Percentiles rank a stretch among this genome's conserved stretches.
phyloP scores from a whole-genome alignment of 2,888 invertebrate genomes.

The Ametastegia equiseti region DNA sequence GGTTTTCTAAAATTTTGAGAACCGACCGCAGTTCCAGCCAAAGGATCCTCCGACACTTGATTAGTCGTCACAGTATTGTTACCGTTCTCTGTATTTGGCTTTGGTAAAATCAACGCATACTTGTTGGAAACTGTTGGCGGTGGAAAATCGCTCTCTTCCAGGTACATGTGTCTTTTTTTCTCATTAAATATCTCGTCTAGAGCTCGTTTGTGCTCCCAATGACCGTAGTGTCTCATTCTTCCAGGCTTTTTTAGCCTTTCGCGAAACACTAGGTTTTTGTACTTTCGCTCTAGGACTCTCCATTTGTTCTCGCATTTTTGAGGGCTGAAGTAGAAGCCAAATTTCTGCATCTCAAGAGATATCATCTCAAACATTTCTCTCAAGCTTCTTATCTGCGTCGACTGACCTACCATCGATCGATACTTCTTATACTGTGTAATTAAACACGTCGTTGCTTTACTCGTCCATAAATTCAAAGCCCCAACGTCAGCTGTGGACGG shows the following conservation, averaged over 20 bases:
- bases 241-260: slow-evolving; percentile 69
- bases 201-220: slow-evolving; percentile 70
- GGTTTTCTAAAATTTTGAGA: slow-evolving; percentile 18
- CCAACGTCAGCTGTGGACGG: slow-evolving; percentile 59
- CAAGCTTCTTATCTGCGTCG: slow-evolving; percentile 65
- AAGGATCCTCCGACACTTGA: slow-evolving; percentile 23
- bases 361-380: slow-evolving; percentile 72
- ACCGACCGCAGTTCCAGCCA: neutral
- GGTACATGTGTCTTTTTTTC: slow-evolving; percentile 60
- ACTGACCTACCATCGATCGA: slow-evolving; percentile 67
- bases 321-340: slow-evolving; percentile 67
- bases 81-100: slow-evolving; percentile 46
- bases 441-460: slow-evolving; percentile 68
- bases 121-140: slow-evolving; percentile 53
- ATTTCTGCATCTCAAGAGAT: slow-evolving; percentile 68
- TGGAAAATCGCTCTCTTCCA: slow-evolving; percentile 62
- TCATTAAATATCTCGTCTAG: slow-evolving; percentile 70
- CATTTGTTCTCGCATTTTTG: slow-evolving; percentile 73
- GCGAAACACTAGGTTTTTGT: slow-evolving; percentile 68
- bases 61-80: neutral
- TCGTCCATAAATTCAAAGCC: slow-evolving; percentile 66
- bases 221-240: slow-evolving; percentile 69
- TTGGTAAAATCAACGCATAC: slow-evolving; percentile 57
- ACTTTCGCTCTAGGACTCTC: slow-evolving; percentile 70
- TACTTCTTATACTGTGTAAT: slow-evolving; percentile 69